A percentile compares a stretch with the other conserved stretches of the same genome.
Conservation (phyloP, 2,888 invertebrate genomes). For the Brachypterus glaber region DNA sequence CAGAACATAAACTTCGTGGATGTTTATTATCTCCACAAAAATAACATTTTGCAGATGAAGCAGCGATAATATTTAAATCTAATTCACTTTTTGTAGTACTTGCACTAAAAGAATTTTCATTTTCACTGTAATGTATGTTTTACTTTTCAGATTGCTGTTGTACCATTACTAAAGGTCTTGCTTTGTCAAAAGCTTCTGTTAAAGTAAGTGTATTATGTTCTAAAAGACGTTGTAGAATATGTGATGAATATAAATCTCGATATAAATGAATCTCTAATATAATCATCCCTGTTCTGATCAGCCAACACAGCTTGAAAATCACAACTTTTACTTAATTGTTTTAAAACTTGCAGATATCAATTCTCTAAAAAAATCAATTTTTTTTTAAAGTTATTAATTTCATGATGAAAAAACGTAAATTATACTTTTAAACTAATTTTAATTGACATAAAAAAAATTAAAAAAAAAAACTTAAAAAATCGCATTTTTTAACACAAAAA, state of each 20-base stretch:
- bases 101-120: no score
- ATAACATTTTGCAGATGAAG: no score
- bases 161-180: slow-evolving; percentile 5
- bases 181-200: slow-evolving; percentile 3
- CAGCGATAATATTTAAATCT: no score
- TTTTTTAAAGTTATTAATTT: no score
- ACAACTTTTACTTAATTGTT: slow-evolving; percentile 5
- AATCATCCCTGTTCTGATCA: slow-evolving; percentile 7
- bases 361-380: no score
- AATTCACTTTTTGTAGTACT: no score
- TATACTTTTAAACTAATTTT: no score
- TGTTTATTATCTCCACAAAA: slow-evolving; percentile 5
- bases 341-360: slow-evolving; percentile 7
- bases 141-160: slow-evolving; percentile 5
- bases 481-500: no score
- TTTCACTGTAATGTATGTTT: no score
- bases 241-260: slow-evolving; percentile 3
- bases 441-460: no score
- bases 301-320: slow-evolving; percentile 5
- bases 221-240: slow-evolving; percentile 5
- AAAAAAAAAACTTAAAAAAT: no score
- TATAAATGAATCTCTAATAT: slow-evolving; percentile 9
- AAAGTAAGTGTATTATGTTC: slow-evolving; percentile 5
- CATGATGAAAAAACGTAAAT: no score
- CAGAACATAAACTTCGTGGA: slow-evolving; percentile 3